Conservation (phyloP, 2,888 invertebrate genomes). For the Brachylomia viminalis region DNA sequence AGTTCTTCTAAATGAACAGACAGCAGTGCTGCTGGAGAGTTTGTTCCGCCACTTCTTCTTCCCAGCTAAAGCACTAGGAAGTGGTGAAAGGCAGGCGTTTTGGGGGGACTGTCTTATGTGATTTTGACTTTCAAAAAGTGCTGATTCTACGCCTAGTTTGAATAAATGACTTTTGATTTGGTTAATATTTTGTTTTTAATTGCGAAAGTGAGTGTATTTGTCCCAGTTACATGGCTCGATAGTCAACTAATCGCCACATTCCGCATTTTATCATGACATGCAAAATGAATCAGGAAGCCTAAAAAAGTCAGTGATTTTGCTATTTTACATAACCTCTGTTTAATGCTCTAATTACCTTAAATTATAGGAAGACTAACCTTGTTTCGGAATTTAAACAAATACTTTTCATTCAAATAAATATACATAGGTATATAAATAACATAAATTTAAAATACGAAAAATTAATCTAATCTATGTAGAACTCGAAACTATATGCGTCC, state of each 20-base stretch:
- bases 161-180: too few relatives aligned
- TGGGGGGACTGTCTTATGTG: too few relatives aligned
- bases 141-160: too few relatives aligned
- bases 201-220: conserved; percentile 16
- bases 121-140: too few relatives aligned
- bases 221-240: conserved; percentile 23
- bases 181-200: conserved; percentile 12
- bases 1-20: too few relatives aligned
- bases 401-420: neutral
- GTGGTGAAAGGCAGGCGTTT: too few relatives aligned
- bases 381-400: neutral
- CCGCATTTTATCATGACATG: neutral
- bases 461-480: neutral
- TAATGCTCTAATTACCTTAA: neutral
- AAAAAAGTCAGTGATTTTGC: neutral
- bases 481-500: neutral
- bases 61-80: too few relatives aligned
- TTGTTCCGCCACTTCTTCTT: too few relatives aligned
- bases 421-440: too few relatives aligned
- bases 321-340: neutral
- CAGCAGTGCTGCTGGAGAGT: too few relatives aligned
- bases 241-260: conserved; percentile 21
- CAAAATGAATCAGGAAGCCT: neutral
- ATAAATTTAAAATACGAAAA: neutral
- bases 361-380: neutral